Evolutionary conservation across 2,888 invertebrate species (phyloP).

Genomic region (Criorhina ranunculi): DNA sequence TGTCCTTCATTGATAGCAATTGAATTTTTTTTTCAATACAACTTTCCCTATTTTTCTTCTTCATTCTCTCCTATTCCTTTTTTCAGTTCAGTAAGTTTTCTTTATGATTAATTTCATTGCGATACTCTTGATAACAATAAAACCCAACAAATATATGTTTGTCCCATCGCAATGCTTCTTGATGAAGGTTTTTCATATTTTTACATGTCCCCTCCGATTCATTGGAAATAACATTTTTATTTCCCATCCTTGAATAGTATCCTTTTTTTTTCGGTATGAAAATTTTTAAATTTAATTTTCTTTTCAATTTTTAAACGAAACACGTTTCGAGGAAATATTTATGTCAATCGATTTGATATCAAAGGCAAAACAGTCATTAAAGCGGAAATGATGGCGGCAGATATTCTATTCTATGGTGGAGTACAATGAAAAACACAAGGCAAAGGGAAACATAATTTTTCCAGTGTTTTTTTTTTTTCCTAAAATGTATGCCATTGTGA

Average conservation of each 20-base stretch:
- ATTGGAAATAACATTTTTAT: constrained; percentile 19
- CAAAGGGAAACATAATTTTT: constrained; percentile 1
- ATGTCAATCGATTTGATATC: constrained; percentile 37
- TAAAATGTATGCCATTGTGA: neutral
- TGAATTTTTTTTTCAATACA: constrained; percentile 12
- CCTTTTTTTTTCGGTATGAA: neutral
- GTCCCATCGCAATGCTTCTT: constrained; percentile 1
- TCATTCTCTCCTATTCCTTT: neutral
- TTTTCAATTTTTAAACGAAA: constrained; percentile 1
- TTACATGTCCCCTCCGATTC: neutral
- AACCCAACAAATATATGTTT: neutral
- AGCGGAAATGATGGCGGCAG: constrained; percentile 49
- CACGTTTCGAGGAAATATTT: constrained; percentile 3
- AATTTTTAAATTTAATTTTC: constrained; percentile 39
- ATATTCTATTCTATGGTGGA: constrained; percentile 14
- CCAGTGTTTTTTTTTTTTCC: neutral
- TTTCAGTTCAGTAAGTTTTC: constrained; percentile 36
- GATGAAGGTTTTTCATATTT: constrained; percentile 16
- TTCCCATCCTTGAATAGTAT: neutral
- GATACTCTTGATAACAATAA: constrained; percentile 21
- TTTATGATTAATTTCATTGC: constrained; percentile 52
- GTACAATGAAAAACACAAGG: constrained; percentile 25
- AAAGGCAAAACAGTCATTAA: constrained; percentile 26
- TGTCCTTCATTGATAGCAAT: constrained; percentile 27
- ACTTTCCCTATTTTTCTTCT: constrained; percentile 3